Evolutionary conservation across 2,888 invertebrate genomes (phyloP).

Genomic region (Drosophila setosimentum): DNA sequence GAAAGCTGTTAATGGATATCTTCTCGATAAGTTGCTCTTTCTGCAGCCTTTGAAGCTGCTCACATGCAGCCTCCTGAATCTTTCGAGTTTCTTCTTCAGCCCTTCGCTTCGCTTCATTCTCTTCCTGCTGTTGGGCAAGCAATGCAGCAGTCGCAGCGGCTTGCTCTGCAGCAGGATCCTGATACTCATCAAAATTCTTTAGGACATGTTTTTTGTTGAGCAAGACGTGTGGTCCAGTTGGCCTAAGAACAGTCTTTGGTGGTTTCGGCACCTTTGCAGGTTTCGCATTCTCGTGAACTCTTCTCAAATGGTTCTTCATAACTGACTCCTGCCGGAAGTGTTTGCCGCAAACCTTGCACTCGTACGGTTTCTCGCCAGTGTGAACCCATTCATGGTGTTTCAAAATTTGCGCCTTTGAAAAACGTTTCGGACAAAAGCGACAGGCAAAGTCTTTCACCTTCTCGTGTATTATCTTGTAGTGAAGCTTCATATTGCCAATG

Average conservation of each 20-base stretch:
- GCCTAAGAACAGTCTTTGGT: slow-evolving; percentile 34
- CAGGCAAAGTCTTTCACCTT: slow-evolving; percentile 83
- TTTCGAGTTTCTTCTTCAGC: slow-evolving; percentile 68
- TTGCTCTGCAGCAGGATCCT: slow-evolving; percentile 67
- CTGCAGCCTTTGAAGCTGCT: slow-evolving; percentile 71
- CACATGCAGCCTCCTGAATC: slow-evolving; percentile 78
- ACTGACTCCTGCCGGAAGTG: slow-evolving; percentile 82
- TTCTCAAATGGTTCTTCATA: slow-evolving; percentile 76
- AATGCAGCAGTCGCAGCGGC: slow-evolving; percentile 79
- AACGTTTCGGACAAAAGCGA: slow-evolving; percentile 82
- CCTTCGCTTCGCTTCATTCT: slow-evolving; percentile 72
- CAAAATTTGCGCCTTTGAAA: slow-evolving; percentile 82
- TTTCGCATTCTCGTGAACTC: slow-evolving; percentile 75
- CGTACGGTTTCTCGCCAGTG: slow-evolving; percentile 83
- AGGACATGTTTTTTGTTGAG: slow-evolving; percentile 28
- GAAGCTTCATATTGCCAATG: slow-evolving; percentile 81
- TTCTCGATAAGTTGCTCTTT: slow-evolving; percentile 46
- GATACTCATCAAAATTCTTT: slow-evolving; percentile 65
- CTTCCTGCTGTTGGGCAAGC: slow-evolving; percentile 72
- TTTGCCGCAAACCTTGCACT: slow-evolving; percentile 77
- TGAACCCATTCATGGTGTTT: slow-evolving; percentile 84
- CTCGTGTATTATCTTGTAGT: slow-evolving; percentile 82
- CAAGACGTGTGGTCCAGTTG: slow-evolving; percentile 42
- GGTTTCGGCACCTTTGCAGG: slow-evolving; percentile 54
- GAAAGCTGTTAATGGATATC: slow-evolving; percentile 62